Evolutionary conservation across 2,113 vertebrate species (phyloP), one percentile per base, ranked within the genome.

Genomic region (Drymodes brunneopygia): DNA sequence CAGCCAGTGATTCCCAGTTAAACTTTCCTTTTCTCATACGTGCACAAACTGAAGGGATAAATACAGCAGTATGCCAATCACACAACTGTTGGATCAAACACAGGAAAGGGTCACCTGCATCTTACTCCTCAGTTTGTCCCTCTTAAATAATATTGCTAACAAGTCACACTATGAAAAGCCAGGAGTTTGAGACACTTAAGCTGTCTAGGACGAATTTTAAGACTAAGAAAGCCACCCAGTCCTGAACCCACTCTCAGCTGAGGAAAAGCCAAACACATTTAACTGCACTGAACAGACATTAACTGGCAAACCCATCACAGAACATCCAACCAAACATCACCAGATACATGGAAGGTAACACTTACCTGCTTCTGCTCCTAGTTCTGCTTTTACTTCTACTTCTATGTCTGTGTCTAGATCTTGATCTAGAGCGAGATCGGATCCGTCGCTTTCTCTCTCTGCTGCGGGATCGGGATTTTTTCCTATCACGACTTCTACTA

Each of bases 351-450:
- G 33, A 88, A 77, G 12, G 48, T 42, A 78, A 42, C 23, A 92
- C 95, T 40, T 67, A 99, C 99, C 99, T 99, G 98, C 99, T 99
- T 95, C 98, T 99, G 80, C 99, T 99, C 81, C 99, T 98, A 88
- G 98, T 99, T 96, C 98, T 98, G 97, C 99, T 99, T 57, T 98
- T 98, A 95, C 99, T 99, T 94, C 97, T 98, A 79, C 98, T 99
- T 93, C 98, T 98, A 85, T 99, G 99, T 80, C 98, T 98, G 82
- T 99, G 99, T 95, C 99, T 99, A 96, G 98, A 98, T 95, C 98
- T 98, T 78, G 99, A 99, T 77, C 98, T 97, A 9, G 99, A 99
- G 42, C 98, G 98, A 66, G 99, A 99, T 80, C 98, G 96, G 15
- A 98, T 81, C 57, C 99, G 98, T 31, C 98, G 98, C 97, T 99